Conservation (phyloP, 2,797 vertebrate species). For the Syngnathus rostellatus region DNA sequence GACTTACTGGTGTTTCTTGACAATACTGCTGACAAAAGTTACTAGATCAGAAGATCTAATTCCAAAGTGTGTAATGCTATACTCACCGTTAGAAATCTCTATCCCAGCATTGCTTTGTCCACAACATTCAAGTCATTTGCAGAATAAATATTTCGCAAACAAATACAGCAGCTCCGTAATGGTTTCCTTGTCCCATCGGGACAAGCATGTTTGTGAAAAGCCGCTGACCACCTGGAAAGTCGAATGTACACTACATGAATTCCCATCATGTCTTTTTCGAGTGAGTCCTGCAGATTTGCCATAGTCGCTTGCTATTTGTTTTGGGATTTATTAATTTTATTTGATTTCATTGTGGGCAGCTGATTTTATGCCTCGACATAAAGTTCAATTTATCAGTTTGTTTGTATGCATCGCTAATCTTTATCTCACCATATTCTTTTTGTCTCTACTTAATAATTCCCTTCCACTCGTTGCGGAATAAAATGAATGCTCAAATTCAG, state of each 20-base stretch:
- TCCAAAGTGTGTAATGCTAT: no score
- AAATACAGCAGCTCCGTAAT: constrained; percentile 45
- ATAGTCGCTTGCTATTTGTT: neutral
- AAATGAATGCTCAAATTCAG: constrained; percentile 55
- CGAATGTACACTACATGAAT: constrained; percentile 41
- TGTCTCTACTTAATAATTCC: constrained; percentile 13
- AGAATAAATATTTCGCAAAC: constrained; percentile 43
- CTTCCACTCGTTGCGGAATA: constrained; percentile 27
- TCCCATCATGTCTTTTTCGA: constrained; percentile 46
- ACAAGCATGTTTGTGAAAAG: constrained; percentile 33
- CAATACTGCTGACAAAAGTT: no score
- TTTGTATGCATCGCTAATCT: neutral
- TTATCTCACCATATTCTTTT: neutral
- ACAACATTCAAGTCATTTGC: constrained; percentile 46
- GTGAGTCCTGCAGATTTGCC: constrained; percentile 14
- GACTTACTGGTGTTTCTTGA: no score
- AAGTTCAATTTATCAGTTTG: neutral
- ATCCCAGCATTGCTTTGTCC: constrained; percentile 37
- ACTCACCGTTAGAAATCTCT: constrained; percentile 7
- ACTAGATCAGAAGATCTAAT: no score
- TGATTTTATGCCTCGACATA: neutral
- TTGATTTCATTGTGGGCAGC: neutral
- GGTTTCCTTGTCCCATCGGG: constrained; percentile 51
- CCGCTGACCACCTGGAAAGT: constrained; percentile 62
- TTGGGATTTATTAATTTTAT: no score